Conservation (phyloP, 2,888 invertebrate genomes). For the Drosophila maculinotata region DNA sequence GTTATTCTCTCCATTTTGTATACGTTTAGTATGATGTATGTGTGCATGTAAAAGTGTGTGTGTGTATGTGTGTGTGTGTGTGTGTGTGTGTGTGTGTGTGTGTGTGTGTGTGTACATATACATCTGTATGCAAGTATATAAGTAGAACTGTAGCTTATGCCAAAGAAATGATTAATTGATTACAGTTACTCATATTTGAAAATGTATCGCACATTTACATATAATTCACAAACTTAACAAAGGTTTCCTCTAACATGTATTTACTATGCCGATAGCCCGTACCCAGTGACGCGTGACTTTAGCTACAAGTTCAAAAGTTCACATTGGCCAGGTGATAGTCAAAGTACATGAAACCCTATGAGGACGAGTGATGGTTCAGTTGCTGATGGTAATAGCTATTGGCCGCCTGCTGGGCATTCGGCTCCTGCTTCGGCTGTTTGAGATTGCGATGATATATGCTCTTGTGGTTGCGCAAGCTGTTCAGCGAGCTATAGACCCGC, state of each 20-base stretch:
- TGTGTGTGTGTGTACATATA: background rate
- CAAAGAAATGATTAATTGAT: slow-evolving; percentile 22
- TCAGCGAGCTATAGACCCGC: slow-evolving; percentile 95
- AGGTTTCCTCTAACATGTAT: slow-evolving; percentile 24
- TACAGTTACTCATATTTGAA: slow-evolving; percentile 32
- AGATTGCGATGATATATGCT: slow-evolving; percentile 95
- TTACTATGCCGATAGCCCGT: slow-evolving; percentile 25
- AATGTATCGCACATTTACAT: slow-evolving; percentile 20
- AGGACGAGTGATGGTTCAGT: slow-evolving; percentile 82
- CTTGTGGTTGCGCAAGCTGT: slow-evolving; percentile 96
- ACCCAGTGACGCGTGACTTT: too few species aligned
- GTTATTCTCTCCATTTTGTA: slow-evolving; percentile 36
- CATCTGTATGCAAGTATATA: slow-evolving; percentile 1
- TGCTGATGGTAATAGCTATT: slow-evolving; percentile 73
- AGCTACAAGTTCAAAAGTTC: slow-evolving; percentile 73
- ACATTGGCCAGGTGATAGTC: slow-evolving; percentile 81
- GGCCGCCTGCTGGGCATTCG: slow-evolving; percentile 54
- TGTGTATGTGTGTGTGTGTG: background rate
- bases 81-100: background rate
- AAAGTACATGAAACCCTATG: slow-evolving; percentile 84
- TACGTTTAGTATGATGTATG: slow-evolving; percentile 7
- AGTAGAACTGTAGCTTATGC: slow-evolving; percentile 22
- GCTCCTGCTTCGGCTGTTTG: slow-evolving; percentile 88
- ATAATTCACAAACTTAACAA: slow-evolving; percentile 59
- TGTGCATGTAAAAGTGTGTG: background rate